Evolutionary conservation across 1,140 invertebrate genomes (phyloP).

Genomic region (Apis cerana): DNA sequence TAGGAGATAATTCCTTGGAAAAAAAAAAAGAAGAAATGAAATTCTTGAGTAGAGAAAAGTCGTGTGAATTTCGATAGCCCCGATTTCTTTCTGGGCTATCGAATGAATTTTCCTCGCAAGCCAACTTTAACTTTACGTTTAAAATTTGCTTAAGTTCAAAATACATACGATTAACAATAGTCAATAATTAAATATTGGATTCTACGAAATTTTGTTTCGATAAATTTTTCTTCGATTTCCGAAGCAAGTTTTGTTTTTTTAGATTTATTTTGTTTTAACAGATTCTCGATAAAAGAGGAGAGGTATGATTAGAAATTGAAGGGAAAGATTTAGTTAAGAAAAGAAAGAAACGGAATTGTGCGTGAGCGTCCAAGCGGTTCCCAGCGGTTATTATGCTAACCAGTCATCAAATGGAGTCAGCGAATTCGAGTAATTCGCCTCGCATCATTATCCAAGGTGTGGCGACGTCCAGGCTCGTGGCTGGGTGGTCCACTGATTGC

Average conservation of each 20-base stretch:
- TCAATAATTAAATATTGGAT: background rate
- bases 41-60: background rate
- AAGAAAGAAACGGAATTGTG: conserved; percentile 16
- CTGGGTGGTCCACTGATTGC: conserved; percentile 73
- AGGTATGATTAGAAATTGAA: background rate
- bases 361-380: conserved; percentile 43
- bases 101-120: background rate
- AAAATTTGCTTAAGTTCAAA: no score
- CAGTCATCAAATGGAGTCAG: conserved; percentile 68
- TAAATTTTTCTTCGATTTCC: background rate
- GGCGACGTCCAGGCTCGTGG: conserved; percentile 62
- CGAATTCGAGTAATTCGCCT: conserved; percentile 68
- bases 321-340: background rate
- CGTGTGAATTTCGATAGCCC: no score
- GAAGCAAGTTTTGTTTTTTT: background rate
- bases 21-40: background rate
- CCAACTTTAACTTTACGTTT: no score
- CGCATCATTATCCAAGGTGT: conserved; percentile 77
- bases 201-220: no score
- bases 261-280: background rate
- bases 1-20: background rate
- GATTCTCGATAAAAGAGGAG: no score
- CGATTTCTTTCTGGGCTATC: background rate
- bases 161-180: background rate
- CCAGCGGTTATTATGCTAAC: conserved; percentile 62